These are phyloP conservation scores for Nephila pilipes DNA, from an alignment of 1,140 invertebrate genomes.

Conservation along the genomic window DNA sequence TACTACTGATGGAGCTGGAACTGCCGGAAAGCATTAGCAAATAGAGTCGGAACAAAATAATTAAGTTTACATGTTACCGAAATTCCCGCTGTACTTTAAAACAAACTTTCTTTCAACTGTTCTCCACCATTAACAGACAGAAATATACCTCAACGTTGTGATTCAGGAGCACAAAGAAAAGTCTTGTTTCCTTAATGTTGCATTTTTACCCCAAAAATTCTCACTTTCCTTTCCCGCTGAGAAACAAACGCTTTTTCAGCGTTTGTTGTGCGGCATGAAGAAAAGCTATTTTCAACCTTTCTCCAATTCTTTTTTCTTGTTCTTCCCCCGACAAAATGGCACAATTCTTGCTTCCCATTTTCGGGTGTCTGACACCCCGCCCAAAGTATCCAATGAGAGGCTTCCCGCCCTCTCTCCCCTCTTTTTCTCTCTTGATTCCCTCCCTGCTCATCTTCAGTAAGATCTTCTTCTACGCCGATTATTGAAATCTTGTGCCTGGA, in stretches of 20 bases:
- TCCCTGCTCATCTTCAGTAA: neutral
- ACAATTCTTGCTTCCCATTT: slow-evolving; percentile 68
- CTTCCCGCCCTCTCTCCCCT: neutral
- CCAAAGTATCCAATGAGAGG: slow-evolving; percentile 62
- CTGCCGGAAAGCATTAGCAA: too few relatives aligned
- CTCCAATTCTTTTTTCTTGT: slow-evolving; percentile 59
- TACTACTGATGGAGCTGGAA: too few relatives aligned
- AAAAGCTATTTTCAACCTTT: slow-evolving; percentile 73
- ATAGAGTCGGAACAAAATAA: too few relatives aligned
- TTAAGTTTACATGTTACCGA: too few relatives aligned
- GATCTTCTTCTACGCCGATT: slow-evolving; percentile 31
- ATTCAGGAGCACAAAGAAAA: neutral
- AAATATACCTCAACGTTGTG: neutral
- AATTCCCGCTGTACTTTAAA: too few relatives aligned
- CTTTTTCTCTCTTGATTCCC: neutral
- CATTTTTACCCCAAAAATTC: neutral
- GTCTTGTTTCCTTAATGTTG: neutral
- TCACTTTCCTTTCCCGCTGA: neutral
- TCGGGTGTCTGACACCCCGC: slow-evolving; percentile 59
- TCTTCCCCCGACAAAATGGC: slow-evolving; percentile 33
- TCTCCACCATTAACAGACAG: too few relatives aligned
- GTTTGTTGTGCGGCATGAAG: neutral
- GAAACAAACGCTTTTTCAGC: slow-evolving; percentile 16
- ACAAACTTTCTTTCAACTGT: too few relatives aligned
- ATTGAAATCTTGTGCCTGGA: slow-evolving; percentile 28